Base-by-base conservation (phyloP, 2,113 vertebrate genomes). In the Solenodon paradoxus region DNA sequence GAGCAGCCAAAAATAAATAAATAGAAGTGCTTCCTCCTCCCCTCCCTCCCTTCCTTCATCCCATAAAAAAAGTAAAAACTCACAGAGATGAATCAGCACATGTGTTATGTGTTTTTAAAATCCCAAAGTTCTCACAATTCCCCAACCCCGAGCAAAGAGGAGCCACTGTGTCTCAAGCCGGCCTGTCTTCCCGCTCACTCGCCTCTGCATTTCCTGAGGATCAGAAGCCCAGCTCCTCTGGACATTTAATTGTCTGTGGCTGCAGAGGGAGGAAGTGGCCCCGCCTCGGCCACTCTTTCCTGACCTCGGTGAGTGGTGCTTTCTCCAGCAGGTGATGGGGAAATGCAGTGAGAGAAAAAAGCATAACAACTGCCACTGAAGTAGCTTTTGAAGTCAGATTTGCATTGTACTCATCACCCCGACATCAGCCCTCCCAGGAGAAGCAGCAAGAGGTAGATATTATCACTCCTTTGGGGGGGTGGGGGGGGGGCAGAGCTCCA, bases 251-350 rank as follows among this genome's bases (percentile, higher is more conserved):
- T 53, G 69, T 32, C 40, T 45, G 38, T 20, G 69, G 92, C 74
- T 82, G 88, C 79, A 81, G 83, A 85, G 38, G 61, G 40, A 80
- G 95, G 88, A 85, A 91, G 68, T 1, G 17, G 61, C 95, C 74
- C 83, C 79, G 9, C 83, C 88, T 85, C 2, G 0, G 40, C 42
- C 1, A 3, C 69, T 3, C 55, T 64, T 22, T 68, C 90, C 80
- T 42, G 95, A 89, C 45, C 75, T 35, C 59, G 0, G 30, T 20
- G n/a, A 53, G 32, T 2, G 5, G 1, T 0, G 42, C 84, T 75
- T 59, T 72, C 86, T 22, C 15, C 30, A 51, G 16, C 90, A 40
- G 38, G 53, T 9, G 63, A 32, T 13, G 71, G 32, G 51, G 86
- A 68, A 89, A 93, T 1, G 5, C 63, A 1, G 57, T 22, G 26